phyloP scores from a whole-genome alignment of 2,888 invertebrate species.

The Tromatobia lineatoria region DNA sequence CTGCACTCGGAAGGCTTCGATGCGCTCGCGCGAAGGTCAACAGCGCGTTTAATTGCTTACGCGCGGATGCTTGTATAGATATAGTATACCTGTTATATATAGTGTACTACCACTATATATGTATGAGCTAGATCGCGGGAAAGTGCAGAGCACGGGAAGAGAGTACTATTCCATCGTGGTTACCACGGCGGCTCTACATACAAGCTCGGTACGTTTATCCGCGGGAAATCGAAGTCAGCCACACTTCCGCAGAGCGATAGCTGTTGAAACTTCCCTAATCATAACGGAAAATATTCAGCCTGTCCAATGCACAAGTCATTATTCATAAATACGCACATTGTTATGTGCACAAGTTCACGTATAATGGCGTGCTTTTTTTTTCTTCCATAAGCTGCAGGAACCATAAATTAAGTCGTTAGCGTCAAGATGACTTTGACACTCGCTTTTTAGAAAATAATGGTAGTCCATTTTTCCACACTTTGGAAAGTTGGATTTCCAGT shows the following conservation, averaged over 20 bases:
- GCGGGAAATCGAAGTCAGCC: slow-evolving; percentile 58
- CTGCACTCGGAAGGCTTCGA: slow-evolving; percentile 11
- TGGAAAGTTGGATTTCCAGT: neutral
- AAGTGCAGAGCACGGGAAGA: slow-evolving; percentile 42
- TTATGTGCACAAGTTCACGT: neutral
- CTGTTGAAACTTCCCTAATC: slow-evolving; percentile 41
- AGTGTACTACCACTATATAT: neutral
- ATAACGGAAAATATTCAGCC: slow-evolving; percentile 46
- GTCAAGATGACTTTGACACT: neutral
- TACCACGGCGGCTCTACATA: neutral
- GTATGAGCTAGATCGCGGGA: slow-evolving; percentile 41
- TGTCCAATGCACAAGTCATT: slow-evolving; percentile 3
- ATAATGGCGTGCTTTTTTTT: neutral
- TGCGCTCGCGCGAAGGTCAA: slow-evolving; percentile 43
- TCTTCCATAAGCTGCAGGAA: neutral
- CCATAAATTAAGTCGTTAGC: slow-evolving; percentile 1
- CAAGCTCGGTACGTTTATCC: slow-evolving; percentile 44
- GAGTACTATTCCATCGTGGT: slow-evolving; percentile 6
- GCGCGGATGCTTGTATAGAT: neutral
- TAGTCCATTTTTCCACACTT: neutral
- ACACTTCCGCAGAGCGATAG: slow-evolving; percentile 26
- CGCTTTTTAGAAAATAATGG: neutral
- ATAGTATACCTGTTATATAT: neutral
- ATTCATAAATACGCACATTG: slow-evolving; percentile 2
- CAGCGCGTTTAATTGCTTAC: slow-evolving; percentile 48